Base-by-base conservation (phyloP, 2,888 invertebrate species). In the Gortyna flavago region DNA sequence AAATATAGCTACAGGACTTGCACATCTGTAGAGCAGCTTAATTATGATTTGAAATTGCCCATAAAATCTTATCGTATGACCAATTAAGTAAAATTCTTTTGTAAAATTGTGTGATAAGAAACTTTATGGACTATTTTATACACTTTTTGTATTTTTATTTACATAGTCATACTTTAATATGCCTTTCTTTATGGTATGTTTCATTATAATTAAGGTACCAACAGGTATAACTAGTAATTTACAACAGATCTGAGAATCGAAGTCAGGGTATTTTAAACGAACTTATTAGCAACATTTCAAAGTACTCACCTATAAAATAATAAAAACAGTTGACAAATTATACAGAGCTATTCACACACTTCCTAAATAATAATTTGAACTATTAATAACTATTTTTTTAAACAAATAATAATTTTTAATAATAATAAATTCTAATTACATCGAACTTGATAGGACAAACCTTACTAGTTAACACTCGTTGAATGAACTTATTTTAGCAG, bases 41-140 rank as follows among this genome's bases (percentile, higher is more conserved):
- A 85, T 86, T 81, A 81, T 61, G 72, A 72, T 69, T 77, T 41
- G 35, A 76, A 87, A 89, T 81, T 83, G 84, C 79, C 83, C 80
- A 87, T 90, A 79, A 86, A 88, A 76, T 61, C 69, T 83, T 84
- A 84, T 85, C 80, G 74, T 81, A 75, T 77, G 80, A 81, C 90
- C 87, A 90, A 90, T 88, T 87, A 90, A 76, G 59, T 38, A 75
- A 86, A 87, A 85, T 79, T 75, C 59, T 51, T 64, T 44, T 77
- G 32, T 76, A 80, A 75, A 79, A 82, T 79, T 70, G 67, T 54
- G 68, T 57, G 84, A 85, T 90, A 90, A 86, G 81, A 75, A 69
- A 65, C 51, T 81, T 79, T 80, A 80, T 70, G 65, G 54, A 32
- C 44, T 67, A 72, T 79, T 74, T 84, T 62, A 35, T 32, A 74